Evolutionary conservation across 2,888 invertebrate genomes (phyloP).

Genomic region (Thecocarcelia acutangulata): DNA sequence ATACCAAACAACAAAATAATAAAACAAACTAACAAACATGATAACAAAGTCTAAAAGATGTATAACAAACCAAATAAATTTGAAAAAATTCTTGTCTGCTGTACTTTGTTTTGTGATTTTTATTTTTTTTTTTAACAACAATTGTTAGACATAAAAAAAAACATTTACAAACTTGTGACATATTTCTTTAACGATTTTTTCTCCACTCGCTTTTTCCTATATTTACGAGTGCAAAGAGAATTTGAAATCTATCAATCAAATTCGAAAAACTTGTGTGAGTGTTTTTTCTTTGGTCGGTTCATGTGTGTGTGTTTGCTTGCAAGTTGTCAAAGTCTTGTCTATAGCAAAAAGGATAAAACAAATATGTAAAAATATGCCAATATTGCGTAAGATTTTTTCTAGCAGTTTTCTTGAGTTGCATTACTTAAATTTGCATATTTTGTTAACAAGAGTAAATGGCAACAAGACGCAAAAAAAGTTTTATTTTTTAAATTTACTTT

Average conservation of each 20-base stretch:
- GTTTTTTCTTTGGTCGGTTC: slow-evolving; percentile 8
- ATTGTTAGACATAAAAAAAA: slow-evolving; percentile 53
- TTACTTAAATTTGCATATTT: slow-evolving; percentile 69
- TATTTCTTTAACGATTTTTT: slow-evolving; percentile 47
- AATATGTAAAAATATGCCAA: slow-evolving; percentile 42
- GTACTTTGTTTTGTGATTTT: slow-evolving; percentile 31
- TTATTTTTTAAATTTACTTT: slow-evolving; percentile 49
- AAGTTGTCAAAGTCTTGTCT: slow-evolving; percentile 60
- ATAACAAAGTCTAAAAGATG: slow-evolving; percentile 35
- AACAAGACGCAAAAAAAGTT: slow-evolving; percentile 32
- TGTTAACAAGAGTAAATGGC: slow-evolving; percentile 64
- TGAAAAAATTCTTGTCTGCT: slow-evolving; percentile 29
- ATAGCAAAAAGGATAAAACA: slow-evolving; percentile 34
- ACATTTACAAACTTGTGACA: slow-evolving; percentile 63
- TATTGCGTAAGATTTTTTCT: slow-evolving; percentile 62
- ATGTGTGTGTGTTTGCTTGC: slow-evolving; percentile 12
- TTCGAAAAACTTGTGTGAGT: slow-evolving; percentile 48
- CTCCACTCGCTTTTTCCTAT: not conserved
- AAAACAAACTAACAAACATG: slow-evolving; percentile 28
- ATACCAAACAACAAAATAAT: not conserved
- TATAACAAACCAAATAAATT: slow-evolving; percentile 35
- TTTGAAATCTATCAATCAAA: slow-evolving; percentile 69
- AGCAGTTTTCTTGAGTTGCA: slow-evolving; percentile 49
- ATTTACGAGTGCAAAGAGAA: slow-evolving; percentile 47
- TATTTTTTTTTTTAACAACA: slow-evolving; percentile 36